Base-by-base conservation (phyloP, 2,797 vertebrate genomes). In the Urocyon cinereoargenteus region DNA sequence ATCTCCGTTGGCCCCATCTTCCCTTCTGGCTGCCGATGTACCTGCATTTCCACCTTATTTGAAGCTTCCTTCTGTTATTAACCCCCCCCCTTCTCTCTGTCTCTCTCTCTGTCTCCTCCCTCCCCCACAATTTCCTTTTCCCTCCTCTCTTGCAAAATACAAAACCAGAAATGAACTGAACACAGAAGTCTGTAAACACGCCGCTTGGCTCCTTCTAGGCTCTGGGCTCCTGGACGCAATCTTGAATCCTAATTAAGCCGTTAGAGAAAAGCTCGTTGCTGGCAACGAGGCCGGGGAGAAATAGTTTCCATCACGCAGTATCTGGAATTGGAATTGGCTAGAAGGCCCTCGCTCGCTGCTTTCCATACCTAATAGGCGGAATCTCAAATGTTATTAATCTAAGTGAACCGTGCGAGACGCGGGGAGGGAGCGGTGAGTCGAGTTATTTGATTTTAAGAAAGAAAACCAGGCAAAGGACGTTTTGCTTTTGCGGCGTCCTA, bases 161-260 rank as follows among this genome's bases (percentile, higher is more conserved):
- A 98, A 98, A 98, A 98, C 31, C 98, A 98, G 98, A 97, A 53
- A 98, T 5, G 77, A 75, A 78, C 90, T 59, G 87, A 86, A 64
- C 89, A 24, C 92, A 68, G 83, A 86, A 98, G 96, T 97, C 97
- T 86, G 95, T 97, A 98, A 98, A 96, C 84, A 95, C 12, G 10
- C 92, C 88, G 97, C 91, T 59, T 73, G 91, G 96, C 86, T 84
- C 84, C 96, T 96, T 97, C 95, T 83, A 93, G 97, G 91, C 95
- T 95, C 91, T 22, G 96, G 64, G 90, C 91, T 98, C 84, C 97
- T 98, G 93, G 93, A 97, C 90, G 53, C 97, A 96, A 94, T 98
- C 98, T 98, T 98, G 98, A 99, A 98, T 98, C 98, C 81, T 97
- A 98, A 98, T 99, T 98, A 98, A 97, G 97, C 90, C 82, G 97